Percentiles rank a stretch among this genome's conserved stretches.
Evolutionary conservation across 2,113 vertebrate species (phyloP).

Genomic region (Chaenogobius annularis): DNA sequence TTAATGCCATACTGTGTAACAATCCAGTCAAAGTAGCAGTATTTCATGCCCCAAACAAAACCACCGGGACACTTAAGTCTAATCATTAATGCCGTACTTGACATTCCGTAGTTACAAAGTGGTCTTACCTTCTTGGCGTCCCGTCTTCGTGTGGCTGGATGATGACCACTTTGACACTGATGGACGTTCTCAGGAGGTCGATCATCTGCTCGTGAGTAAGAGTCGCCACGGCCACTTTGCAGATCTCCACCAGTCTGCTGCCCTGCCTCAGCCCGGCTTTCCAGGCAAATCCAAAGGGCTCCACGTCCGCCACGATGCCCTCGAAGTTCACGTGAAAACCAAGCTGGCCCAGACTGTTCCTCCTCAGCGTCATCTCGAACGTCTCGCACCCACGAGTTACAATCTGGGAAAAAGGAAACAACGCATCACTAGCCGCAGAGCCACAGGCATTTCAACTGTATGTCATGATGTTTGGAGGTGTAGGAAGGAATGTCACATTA

Average conservation of each 20-base stretch:
- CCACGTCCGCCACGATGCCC: slow-evolving; percentile 95
- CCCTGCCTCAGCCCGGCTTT: slow-evolving; percentile 94
- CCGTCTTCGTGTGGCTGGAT: slow-evolving; percentile 94
- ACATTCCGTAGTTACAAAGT: background rate
- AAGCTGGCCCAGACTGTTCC: slow-evolving; percentile 92
- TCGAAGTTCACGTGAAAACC: slow-evolving; percentile 98
- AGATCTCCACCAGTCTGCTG: slow-evolving; percentile 95
- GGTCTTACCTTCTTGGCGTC: slow-evolving; percentile 87
- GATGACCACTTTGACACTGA: slow-evolving; percentile 93
- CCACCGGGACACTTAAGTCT: no score
- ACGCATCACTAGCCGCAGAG: background rate
- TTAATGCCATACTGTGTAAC: no score
- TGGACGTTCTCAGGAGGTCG: slow-evolving; percentile 89
- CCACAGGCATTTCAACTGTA: no score
- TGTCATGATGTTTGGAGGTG: no score
- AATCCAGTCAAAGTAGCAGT: no score
- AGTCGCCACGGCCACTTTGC: slow-evolving; percentile 94
- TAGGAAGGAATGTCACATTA: no score
- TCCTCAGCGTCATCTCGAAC: slow-evolving; percentile 88
- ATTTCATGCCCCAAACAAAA: no score
- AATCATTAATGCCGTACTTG: background rate
- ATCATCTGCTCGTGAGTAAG: slow-evolving; percentile 98
- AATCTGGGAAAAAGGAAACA: slow-evolving; percentile 74
- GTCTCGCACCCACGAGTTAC: slow-evolving; percentile 93
- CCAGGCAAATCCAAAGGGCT: slow-evolving; percentile 96